Evolutionary conservation across 2,888 invertebrate genomes (phyloP).

Genomic region (Abrostola tripartita): DNA sequence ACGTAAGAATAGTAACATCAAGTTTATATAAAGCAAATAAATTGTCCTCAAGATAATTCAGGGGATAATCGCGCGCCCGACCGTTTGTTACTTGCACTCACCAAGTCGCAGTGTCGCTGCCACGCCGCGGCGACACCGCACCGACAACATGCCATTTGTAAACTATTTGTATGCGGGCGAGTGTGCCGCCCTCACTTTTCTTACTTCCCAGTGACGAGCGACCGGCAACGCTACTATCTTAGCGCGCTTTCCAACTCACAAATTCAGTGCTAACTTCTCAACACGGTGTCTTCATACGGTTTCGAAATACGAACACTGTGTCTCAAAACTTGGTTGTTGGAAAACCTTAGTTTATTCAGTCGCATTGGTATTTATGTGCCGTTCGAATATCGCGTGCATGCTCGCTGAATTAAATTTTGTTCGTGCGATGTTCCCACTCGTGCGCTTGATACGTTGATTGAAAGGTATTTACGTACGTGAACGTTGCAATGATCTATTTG

Average conservation of each 20-base stretch:
- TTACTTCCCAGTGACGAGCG: conserved; percentile 83
- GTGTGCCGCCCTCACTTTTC: conserved; percentile 83
- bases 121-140: conserved; percentile 63
- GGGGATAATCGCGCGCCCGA: conserved; percentile 32
- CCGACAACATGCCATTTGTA: conserved; percentile 84
- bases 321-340: conserved; percentile 35
- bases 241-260: conserved; percentile 60
- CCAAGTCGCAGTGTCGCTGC: conserved; percentile 36
- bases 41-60: conserved; percentile 37
- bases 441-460: conserved; percentile 76
- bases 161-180: conserved; percentile 88
- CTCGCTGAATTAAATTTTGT: conserved; percentile 73
- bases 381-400: conserved; percentile 70
- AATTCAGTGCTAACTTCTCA: conserved; percentile 47
- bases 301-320: conserved; percentile 35
- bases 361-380: conserved; percentile 72
- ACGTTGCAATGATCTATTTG: conserved; percentile 54
- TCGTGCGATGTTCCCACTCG: conserved; percentile 66
- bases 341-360: conserved; percentile 61
- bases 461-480: conserved; percentile 77
- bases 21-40: conserved; percentile 20
- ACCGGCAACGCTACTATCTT: conserved; percentile 65
- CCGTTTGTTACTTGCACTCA: conserved; percentile 49
- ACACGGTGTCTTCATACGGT: conserved; percentile 52
- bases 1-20: too few species aligned